Evolutionary conservation across 2,113 vertebrate genomes (phyloP).

Genomic region (Ahaetulla prasina): DNA sequence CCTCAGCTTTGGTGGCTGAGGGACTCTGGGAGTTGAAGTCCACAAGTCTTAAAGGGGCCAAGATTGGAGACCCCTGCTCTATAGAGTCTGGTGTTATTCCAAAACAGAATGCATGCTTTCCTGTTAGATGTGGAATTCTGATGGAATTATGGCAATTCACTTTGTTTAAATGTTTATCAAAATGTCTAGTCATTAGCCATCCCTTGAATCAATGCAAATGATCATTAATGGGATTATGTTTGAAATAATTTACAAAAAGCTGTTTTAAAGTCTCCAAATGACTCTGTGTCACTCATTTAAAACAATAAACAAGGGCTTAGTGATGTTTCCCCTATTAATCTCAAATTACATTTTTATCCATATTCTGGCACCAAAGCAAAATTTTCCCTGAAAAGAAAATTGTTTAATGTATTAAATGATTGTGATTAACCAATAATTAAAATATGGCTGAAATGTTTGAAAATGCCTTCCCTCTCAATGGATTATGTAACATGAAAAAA

Average conservation of each 20-base stretch:
- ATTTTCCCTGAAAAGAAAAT: conserved; percentile 17
- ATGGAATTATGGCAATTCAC: conserved; percentile 44
- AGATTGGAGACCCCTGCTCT: too few species aligned
- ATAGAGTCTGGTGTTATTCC: background rate
- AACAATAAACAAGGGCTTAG: conserved; percentile 61
- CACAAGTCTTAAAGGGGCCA: too few species aligned
- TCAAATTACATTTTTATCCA: conserved; percentile 46
- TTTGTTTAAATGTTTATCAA: conserved; percentile 33
- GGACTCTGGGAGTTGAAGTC: too few species aligned
- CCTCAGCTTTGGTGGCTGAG: too few species aligned
- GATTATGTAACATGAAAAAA: conserved; percentile 36
- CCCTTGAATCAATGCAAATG: conserved; percentile 60
- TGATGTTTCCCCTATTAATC: conserved; percentile 52
- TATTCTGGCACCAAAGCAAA: conserved; percentile 42
- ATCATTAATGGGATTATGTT: conserved; percentile 63
- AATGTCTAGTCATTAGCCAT: conserved; percentile 55
- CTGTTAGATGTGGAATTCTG: conserved; percentile 16
- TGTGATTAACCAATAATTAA: conserved; percentile 46
- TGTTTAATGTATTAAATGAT: conserved; percentile 36
- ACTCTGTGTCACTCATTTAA: conserved; percentile 52
- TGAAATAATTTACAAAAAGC: conserved; percentile 58
- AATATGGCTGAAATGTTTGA: conserved; percentile 28
- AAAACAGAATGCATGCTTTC: background rate
- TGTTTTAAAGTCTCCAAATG: conserved; percentile 57
- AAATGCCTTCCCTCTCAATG: conserved; percentile 39